Evolutionary conservation across 1,140 invertebrate species (phyloP).

Genomic region (Scaptomyza graminum): DNA sequence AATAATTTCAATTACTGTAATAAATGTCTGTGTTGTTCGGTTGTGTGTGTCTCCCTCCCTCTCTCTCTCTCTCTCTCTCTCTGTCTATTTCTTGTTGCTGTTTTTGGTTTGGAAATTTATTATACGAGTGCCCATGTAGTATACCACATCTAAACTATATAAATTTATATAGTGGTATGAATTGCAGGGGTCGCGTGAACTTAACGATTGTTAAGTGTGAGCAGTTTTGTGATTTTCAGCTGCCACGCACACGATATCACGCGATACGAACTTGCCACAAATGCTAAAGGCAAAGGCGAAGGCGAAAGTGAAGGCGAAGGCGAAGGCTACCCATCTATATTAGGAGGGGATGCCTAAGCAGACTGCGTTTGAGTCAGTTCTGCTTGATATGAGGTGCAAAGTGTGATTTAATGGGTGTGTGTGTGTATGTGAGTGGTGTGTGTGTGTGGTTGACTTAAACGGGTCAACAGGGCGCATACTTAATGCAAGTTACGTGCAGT

Average conservation of each 20-base stretch:
- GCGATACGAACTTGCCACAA: not conserved
- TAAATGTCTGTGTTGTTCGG: conserved; percentile 79
- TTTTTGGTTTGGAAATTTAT: conserved; percentile 68
- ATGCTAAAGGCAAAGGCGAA: too few relatives aligned
- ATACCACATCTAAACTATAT: too few relatives aligned
- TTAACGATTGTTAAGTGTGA: conserved; percentile 62
- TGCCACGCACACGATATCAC: conserved; percentile 2
- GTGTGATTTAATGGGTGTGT: conserved; percentile 48
- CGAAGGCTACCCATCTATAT: too few relatives aligned
- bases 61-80: conserved; percentile 12
- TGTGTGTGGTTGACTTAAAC: conserved; percentile 25
- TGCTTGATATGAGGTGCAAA: conserved; percentile 61
- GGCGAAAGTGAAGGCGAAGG: too few relatives aligned
- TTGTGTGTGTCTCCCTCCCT: conserved; percentile 25
- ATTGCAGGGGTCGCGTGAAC: conserved; percentile 48
- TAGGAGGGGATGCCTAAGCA: not conserved
- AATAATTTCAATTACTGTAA: conserved; percentile 83
- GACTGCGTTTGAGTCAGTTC: conserved; percentile 21
- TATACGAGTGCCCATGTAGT: conserved; percentile 34
- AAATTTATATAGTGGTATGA: conserved; percentile 26
- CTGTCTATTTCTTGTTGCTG: not conserved
- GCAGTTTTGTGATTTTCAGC: conserved; percentile 44
- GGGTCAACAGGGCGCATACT: conserved; percentile 45
- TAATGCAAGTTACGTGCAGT: conserved; percentile 35
- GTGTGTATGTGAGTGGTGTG: conserved; percentile 3